Base-by-base conservation (phyloP, 2,888 invertebrate species). In the Xestia c-nigrum region DNA sequence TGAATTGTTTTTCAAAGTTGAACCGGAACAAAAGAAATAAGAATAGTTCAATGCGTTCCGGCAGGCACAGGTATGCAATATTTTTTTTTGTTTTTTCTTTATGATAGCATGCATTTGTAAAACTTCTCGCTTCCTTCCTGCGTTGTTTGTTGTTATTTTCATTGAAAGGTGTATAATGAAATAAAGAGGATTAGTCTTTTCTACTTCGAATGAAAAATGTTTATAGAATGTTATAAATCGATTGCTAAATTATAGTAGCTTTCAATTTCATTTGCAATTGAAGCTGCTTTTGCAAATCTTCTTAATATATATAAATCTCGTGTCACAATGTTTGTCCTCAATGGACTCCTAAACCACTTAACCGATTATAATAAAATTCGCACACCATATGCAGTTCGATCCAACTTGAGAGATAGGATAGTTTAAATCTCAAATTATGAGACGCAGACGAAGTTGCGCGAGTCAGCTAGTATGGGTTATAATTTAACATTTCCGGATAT, bases 71-170 rank as follows among this genome's bases (percentile, higher is more conserved):
- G 59, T 38, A 47, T 9, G 46, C 12, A 52, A 24, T 24, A 16
- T 59, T 55, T 57, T 16, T 3, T 31, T 46, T 57, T 59, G n/a
- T 83, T 63, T 83, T 24, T 76, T 70, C 74, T 73, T 12, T 77
- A 70, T 77, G 74, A 77, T 78, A 74, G 74, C 83, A 81, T 80
- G 74, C 83, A 78, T 84, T 81, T 71, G 59, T 81, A 72, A 83
- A 83, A 72, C 71, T 83, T 84, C 73, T 59, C 84, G 70, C 64
- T 84, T 55, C 64, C 76, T 68, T 73, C 61, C 43, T 83, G 5
- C 31, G n/a, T 43, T 72, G 64, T 71, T 63, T 65, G 67, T 68
- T 71, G 55, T 68, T 84, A 80, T 76, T 80, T 70, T 50, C 38
- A 66, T 67, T 64, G 61, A 24, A 55, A 70, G 52, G 50, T 74